Conservation (phyloP, 2,888 invertebrate species). For the Graphium colonna region DNA sequence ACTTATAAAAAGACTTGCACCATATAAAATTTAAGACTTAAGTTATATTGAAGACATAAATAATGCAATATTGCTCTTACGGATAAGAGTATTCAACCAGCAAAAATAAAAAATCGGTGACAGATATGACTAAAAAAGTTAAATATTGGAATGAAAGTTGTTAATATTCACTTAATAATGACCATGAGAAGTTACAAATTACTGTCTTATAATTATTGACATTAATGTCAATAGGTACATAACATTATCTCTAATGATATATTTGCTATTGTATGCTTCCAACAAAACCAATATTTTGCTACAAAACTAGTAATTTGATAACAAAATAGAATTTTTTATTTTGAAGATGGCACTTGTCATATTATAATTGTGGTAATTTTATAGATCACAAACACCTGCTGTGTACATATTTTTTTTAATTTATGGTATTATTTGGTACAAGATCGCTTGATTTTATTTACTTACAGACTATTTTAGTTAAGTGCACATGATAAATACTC, state of each 20-base stretch:
- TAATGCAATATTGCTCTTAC: background rate
- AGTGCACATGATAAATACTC: no score
- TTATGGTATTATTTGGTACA: no score
- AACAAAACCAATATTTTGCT: slow-evolving; percentile 15
- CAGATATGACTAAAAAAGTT: background rate
- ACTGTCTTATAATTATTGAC: background rate
- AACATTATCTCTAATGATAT: background rate
- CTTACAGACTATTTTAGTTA: no score
- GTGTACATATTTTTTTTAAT: no score
- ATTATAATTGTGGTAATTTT: no score
- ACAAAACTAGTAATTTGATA: slow-evolving; percentile 7
- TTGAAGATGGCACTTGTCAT: slow-evolving; percentile 39
- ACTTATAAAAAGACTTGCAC: no score
- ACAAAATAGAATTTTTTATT: slow-evolving; percentile 2
- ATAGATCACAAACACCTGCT: no score
- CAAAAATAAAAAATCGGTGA: no score
- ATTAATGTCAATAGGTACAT: slow-evolving; percentile 1
- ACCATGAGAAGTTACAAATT: background rate
- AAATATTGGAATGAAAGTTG: slow-evolving; percentile 19
- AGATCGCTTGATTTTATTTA: no score
- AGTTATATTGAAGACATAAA: background rate
- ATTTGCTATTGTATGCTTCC: background rate
- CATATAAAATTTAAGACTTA: background rate
- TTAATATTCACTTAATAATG: slow-evolving; percentile 10
- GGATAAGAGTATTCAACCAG: no score